Evolutionary conservation across 2,113 vertebrate species (phyloP).

Genomic region (Neoarius graeffei): DNA sequence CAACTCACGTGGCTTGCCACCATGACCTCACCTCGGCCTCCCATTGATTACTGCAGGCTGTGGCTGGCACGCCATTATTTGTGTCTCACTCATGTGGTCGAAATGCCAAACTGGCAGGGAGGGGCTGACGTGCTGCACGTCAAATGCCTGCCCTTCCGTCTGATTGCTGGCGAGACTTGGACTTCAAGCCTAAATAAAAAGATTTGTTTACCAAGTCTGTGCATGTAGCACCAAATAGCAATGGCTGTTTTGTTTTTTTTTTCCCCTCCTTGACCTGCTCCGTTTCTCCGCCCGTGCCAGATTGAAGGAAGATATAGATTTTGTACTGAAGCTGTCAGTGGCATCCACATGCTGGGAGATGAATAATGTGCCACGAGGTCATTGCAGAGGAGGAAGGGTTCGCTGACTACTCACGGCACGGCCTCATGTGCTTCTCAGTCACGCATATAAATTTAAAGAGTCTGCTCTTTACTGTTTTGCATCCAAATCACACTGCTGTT

Average conservation of each 20-base stretch:
- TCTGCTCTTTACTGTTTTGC: slow-evolving; percentile 28
- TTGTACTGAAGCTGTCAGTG: slow-evolving; percentile 45
- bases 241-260: neutral
- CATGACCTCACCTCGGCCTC: slow-evolving; percentile 32
- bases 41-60: slow-evolving; percentile 41
- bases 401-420: slow-evolving; percentile 47
- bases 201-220: slow-evolving; percentile 27
- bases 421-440: slow-evolving; percentile 55
- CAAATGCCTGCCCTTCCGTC: slow-evolving; percentile 21
- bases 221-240: neutral
- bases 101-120: slow-evolving; percentile 42
- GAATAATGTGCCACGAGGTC: slow-evolving; percentile 44
- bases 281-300: slow-evolving; percentile 20
- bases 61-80: slow-evolving; percentile 41
- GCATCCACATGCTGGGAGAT: slow-evolving; percentile 39
- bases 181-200: slow-evolving; percentile 24
- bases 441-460: slow-evolving; percentile 57
- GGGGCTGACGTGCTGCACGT: slow-evolving; percentile 1
- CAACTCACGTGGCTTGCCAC: slow-evolving; percentile 9
- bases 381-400: slow-evolving; percentile 40
- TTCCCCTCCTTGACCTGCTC: neutral
- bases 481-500: slow-evolving; percentile 2
- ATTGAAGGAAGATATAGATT: slow-evolving; percentile 49
- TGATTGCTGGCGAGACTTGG: slow-evolving; percentile 33
- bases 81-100: slow-evolving; percentile 32